phyloP scores from a whole-genome alignment of 2,113 vertebrate genomes.

The Gambusia affinis region DNA sequence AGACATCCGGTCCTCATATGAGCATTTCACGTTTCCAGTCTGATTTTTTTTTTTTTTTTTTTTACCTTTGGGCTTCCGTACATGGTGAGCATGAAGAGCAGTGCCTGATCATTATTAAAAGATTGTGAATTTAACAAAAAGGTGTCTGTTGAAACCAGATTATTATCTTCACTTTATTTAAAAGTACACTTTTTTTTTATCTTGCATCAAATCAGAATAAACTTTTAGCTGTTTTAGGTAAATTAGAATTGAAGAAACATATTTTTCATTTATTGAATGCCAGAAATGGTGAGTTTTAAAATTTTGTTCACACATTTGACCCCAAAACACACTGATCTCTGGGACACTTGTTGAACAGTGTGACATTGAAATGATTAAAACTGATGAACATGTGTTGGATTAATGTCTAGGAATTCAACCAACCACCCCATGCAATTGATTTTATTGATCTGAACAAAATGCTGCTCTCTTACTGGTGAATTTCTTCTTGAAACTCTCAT shows the following conservation, averaged over 20 bases:
- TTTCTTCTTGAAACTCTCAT: no score
- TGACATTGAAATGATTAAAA: no score
- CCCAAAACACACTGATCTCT: no score
- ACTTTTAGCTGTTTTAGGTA: not conserved
- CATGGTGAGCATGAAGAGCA: not conserved
- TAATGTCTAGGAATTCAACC: no score
- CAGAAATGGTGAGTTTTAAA: not conserved
- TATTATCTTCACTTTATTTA: not conserved
- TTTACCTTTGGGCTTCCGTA: constrained; percentile 36
- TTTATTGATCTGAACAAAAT: no score
- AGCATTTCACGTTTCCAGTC: constrained; percentile 9
- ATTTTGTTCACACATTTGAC: not conserved
- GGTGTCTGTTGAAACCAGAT: no score
- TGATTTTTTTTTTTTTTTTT: constrained; percentile 1
- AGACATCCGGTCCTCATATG: not conserved
- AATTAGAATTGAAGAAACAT: not conserved
- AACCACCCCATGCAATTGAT: no score
- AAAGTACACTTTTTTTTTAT: not conserved
- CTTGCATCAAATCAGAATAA: not conserved
- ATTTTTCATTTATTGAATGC: no score
- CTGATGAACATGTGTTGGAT: no score
- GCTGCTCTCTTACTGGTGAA: no score
- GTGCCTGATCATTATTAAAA: constrained; percentile 1
- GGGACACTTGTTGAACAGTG: no score
- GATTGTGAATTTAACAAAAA: not conserved